These are phyloP conservation scores for Trachelus stipa DNA, from an alignment of 2,888 invertebrate genomes.

Conservation along the genomic window DNA sequence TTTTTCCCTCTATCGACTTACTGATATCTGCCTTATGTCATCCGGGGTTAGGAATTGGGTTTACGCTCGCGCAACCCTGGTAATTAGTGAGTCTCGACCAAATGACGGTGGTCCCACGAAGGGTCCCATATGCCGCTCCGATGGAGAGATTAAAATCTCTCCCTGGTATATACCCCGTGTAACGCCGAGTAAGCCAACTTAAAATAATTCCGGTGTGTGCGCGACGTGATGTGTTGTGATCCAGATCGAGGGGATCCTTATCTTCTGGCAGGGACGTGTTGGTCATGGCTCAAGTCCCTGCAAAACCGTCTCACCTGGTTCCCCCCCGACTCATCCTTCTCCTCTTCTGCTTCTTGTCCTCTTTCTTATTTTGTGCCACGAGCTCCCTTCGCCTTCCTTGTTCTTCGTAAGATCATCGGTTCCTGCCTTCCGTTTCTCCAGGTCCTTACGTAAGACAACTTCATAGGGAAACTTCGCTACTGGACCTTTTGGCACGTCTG, in stretches of 20 bases:
- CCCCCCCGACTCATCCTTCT: slow-evolving; percentile 34
- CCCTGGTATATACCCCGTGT: slow-evolving; percentile 23
- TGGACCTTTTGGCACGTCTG: neutral
- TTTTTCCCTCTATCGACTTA: neutral
- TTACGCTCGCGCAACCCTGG: slow-evolving; percentile 61
- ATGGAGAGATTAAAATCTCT: slow-evolving; percentile 53
- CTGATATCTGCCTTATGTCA: slow-evolving; percentile 38
- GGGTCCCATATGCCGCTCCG: slow-evolving; percentile 44
- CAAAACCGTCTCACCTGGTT: slow-evolving; percentile 63
- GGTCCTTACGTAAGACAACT: slow-evolving; percentile 18
- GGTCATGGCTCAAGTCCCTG: slow-evolving; percentile 61
- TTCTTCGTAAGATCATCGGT: neutral
- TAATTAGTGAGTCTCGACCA: slow-evolving; percentile 62
- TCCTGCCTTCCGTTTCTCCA: neutral
- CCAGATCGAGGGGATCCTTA: slow-evolving; percentile 64
- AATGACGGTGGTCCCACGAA: slow-evolving; percentile 63
- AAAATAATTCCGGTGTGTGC: slow-evolving; percentile 37
- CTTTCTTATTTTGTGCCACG: neutral
- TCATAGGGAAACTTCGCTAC: neutral
- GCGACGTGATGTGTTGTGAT: slow-evolving; percentile 55
- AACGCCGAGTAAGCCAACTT: slow-evolving; percentile 29
- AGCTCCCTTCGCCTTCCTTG: neutral
- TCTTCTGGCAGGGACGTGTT: slow-evolving; percentile 52
- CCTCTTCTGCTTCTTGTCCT: neutral
- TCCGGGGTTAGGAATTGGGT: slow-evolving; percentile 55